Conservation (phyloP, 2,113 vertebrate genomes). For the Silurus asotus region DNA sequence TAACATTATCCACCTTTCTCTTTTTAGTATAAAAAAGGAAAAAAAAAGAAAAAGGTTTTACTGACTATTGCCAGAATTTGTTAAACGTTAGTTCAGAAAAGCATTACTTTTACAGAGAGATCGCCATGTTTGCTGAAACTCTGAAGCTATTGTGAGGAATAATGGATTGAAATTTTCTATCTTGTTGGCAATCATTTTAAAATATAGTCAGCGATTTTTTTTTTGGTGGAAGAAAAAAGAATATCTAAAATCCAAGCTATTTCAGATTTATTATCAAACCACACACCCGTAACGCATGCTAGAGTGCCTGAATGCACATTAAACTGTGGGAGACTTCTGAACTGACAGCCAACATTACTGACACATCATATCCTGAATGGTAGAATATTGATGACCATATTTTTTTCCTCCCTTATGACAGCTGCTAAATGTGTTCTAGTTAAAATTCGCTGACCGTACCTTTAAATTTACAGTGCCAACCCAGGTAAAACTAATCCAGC, state of each 20-base stretch:
- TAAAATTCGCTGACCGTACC: background rate
- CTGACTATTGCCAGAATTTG: background rate
- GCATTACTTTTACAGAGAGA: background rate
- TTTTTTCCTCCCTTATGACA: background rate
- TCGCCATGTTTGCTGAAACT: background rate
- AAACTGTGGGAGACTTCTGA: background rate
- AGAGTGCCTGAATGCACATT: background rate
- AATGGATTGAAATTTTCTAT: background rate
- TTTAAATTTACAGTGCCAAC: background rate
- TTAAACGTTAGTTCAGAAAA: conserved; percentile 7
- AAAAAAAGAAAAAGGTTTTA: background rate
- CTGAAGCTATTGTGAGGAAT: background rate
- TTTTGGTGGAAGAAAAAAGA: background rate
- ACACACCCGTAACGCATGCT: background rate
- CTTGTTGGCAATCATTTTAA: background rate
- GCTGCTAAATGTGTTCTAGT: background rate
- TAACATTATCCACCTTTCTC: background rate
- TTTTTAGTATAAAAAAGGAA: background rate
- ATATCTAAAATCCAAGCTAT: background rate
- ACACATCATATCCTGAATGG: background rate
- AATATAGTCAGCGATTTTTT: background rate
- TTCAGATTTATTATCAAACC: background rate
- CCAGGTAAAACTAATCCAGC: conserved; percentile 28
- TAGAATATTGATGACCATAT: background rate
- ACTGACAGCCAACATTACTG: background rate